These are phyloP conservation scores for Paramacrobiotus metropolitanus DNA, from an alignment of 1,140 invertebrate species.

Conservation along the genomic window DNA sequence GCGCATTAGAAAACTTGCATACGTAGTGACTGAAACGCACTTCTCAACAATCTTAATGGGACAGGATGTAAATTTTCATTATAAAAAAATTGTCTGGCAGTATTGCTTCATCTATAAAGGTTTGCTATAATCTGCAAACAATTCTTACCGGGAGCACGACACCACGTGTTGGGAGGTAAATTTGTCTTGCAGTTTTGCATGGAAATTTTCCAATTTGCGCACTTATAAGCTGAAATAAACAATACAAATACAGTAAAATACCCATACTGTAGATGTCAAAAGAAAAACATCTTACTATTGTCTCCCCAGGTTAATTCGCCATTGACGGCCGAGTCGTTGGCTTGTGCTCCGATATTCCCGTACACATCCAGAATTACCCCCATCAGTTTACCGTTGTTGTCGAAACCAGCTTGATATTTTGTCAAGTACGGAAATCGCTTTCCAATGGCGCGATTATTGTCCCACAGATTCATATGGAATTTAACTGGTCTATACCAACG, in stretches of 20 bases:
- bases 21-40: background rate
- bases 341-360: background rate
- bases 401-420: slow-evolving; percentile 12
- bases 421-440: background rate
- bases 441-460: slow-evolving; percentile 4
- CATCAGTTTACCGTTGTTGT: slow-evolving; percentile 10
- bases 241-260: slow-evolving; percentile 5
- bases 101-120: background rate
- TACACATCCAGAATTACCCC: slow-evolving; percentile 11
- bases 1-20: slow-evolving; percentile 20
- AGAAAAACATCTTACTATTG: background rate
- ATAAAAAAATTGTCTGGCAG: background rate
- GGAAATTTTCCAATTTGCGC: slow-evolving; percentile 14
- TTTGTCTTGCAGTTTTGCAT: slow-evolving; percentile 10
- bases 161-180: slow-evolving; percentile 9
- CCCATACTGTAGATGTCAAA: background rate
- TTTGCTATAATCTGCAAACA: background rate
- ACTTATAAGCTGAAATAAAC: slow-evolving; percentile 13
- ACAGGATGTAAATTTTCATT: background rate
- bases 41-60: background rate
- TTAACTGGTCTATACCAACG: background rate
- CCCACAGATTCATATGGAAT: background rate
- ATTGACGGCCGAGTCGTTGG: background rate
- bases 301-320: background rate
- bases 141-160: slow-evolving; percentile 12